Evolutionary conservation across 2,797 vertebrate species (phyloP), one percentile per base, ranked within the genome.

Genomic region (Triplophysa yarkandensis): DNA sequence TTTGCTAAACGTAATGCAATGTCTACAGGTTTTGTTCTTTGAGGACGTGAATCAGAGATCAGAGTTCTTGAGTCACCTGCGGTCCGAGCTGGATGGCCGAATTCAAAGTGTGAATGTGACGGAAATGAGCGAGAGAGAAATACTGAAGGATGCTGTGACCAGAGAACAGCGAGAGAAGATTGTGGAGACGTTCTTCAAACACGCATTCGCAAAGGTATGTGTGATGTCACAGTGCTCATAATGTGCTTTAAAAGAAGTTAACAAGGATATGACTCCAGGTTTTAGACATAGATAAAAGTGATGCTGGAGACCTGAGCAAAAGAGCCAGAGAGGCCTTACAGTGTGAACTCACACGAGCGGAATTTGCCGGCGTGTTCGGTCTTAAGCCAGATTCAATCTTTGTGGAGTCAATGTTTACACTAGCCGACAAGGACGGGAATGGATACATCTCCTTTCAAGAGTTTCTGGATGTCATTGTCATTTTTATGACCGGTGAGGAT

Each of bases 361-460:
- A 99, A 85, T 96, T 99, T 82, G 96, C 97, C 0, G 90, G 95
- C 10, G 94, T 93, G 0, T 86, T 99, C 34, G 95, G 96, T 10
- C 93, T 99, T 70, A 96, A 96, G 70, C 86, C 92, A 0, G 89
- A 95, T 76, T 96, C 95, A 13, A 88, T 93, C 57, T 99, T 99
- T 71, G 94, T 99, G 80, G 93, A 98, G 39, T 95, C 95, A 83
- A 98, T 99, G 96, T 99, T 99, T 86, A 94, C 93, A 0, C 83
- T 96, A 10, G 97, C 96, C 0, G 98, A 99, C 86, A 96, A 97
- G 84, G 97, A 99, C 0, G 91, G 95, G 73, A 98, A 99, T 0
- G 96, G 98, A 13, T 99, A 96, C 88, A 92, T 99, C 77, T 99
- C 95, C 60, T 96, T 98, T 85, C 91, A 94, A 60, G 98, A 99